phyloP scores from a whole-genome alignment of 2,888 invertebrate genomes.

The Liodrosophila aerea region DNA sequence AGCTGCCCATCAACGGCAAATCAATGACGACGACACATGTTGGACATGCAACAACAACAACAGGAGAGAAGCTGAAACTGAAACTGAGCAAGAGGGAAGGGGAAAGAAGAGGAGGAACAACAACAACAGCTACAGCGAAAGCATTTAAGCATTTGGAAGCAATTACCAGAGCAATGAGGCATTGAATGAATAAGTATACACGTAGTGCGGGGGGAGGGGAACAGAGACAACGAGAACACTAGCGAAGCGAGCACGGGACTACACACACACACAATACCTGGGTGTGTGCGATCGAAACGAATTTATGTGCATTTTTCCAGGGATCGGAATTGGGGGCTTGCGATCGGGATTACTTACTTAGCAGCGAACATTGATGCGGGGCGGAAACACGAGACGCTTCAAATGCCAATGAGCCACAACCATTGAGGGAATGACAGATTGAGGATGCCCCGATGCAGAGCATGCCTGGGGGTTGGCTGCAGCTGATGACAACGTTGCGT shows the following conservation, averaged over 20 bases:
- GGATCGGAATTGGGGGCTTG: no score
- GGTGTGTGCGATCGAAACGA: slow-evolving; percentile 40
- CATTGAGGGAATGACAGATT: slow-evolving; percentile 10
- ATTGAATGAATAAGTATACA: slow-evolving; percentile 68
- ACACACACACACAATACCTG: no score
- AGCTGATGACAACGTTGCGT: slow-evolving; percentile 57
- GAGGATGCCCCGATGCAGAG: slow-evolving; percentile 6
- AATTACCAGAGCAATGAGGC: slow-evolving; percentile 78
- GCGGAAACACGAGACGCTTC: slow-evolving; percentile 72
- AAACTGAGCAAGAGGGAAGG: slow-evolving; percentile 30
- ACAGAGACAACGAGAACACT: slow-evolving; percentile 7
- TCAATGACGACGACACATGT: slow-evolving; percentile 78
- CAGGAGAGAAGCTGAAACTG: slow-evolving; percentile 48
- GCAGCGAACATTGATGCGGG: slow-evolving; percentile 30
- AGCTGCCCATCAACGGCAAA: slow-evolving; percentile 73
- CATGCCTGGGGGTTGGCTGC: no score
- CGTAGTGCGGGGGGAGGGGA: no score
- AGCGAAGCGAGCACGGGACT: slow-evolving; percentile 1
- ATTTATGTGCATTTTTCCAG: slow-evolving; percentile 68
- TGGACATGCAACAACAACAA: slow-evolving; percentile 62
- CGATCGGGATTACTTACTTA: slow-evolving; percentile 72
- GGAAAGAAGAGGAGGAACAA: slow-evolving; percentile 6
- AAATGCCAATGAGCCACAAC: slow-evolving; percentile 68
- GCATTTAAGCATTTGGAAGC: slow-evolving; percentile 79
- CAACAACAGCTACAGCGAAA: slow-evolving; percentile 45